These are phyloP conservation scores for Aselliscus stoliczkanus DNA, from an alignment of 2,797 vertebrate species.

Conservation along the genomic window DNA sequence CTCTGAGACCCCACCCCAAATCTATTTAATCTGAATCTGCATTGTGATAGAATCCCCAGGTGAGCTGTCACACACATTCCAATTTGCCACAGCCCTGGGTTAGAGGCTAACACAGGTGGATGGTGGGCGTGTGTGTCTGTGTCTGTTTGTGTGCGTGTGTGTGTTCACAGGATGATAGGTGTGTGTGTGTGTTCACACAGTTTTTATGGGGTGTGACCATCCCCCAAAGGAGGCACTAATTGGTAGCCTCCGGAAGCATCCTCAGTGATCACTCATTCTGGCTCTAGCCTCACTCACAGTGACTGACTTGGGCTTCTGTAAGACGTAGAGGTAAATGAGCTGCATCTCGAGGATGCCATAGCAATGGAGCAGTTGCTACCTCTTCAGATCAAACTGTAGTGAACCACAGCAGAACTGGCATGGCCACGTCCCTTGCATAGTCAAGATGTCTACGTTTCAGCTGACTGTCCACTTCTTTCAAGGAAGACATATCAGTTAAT, in stretches of 20 bases:
- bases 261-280: background rate
- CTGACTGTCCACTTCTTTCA: background rate
- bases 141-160: background rate
- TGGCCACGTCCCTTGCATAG: background rate
- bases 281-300: background rate
- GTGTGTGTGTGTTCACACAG: background rate
- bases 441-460: background rate
- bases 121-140: background rate
- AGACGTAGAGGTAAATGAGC: background rate
- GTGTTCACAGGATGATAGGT: too few relatives aligned
- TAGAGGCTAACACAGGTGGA: background rate
- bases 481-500: background rate
- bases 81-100: background rate
- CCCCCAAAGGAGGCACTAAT: background rate
- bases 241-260: background rate
- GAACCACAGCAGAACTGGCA: background rate
- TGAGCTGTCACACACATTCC: background rate
- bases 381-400: background rate
- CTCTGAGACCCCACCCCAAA: background rate
- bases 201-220: background rate
- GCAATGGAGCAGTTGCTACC: background rate
- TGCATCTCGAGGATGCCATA: background rate
- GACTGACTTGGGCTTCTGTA: background rate
- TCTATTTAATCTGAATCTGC: background rate
- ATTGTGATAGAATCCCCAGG: background rate